Conservation (phyloP, 2,797 vertebrate species). For the Pangasius djambal region DNA sequence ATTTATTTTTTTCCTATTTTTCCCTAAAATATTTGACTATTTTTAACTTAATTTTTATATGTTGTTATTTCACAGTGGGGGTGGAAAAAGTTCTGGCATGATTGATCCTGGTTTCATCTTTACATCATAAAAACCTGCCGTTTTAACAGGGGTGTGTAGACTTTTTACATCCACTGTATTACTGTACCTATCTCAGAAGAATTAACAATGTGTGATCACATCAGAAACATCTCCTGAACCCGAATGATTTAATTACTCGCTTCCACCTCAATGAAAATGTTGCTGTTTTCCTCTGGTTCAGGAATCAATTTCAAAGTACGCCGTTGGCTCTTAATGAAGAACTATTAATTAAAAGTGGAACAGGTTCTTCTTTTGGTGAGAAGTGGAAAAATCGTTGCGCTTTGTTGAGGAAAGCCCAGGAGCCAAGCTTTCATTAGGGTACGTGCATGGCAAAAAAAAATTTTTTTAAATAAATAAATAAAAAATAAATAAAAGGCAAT, state of each 20-base stretch:
- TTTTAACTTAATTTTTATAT: no score
- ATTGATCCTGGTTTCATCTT: no score
- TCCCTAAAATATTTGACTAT: no score
- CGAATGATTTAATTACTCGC: slow-evolving; percentile 68
- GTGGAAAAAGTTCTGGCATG: no score
- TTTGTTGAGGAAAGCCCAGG: slow-evolving; percentile 84
- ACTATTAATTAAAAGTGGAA: slow-evolving; percentile 86
- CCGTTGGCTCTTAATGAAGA: slow-evolving; percentile 72
- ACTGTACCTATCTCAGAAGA: not conserved
- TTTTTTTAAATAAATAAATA: no score
- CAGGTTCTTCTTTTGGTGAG: slow-evolving; percentile 82
- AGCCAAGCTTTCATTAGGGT: slow-evolving; percentile 85
- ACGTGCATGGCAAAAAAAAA: slow-evolving; percentile 75
- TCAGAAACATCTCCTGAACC: not conserved
- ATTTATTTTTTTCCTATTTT: no score
- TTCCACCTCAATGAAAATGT: slow-evolving; percentile 67
- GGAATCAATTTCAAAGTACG: slow-evolving; percentile 63
- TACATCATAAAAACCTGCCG: no score
- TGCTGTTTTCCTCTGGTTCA: slow-evolving; percentile 47
- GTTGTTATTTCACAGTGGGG: no score
- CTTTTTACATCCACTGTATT: no score
- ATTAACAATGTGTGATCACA: not conserved
- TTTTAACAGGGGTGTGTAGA: no score
- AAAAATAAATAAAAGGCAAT: slow-evolving; percentile 72
- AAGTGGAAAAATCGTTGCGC: slow-evolving; percentile 78